A percentile compares a stretch with the other conserved stretches of the same genome.
phyloP scores from a whole-genome alignment of 1,140 invertebrate species.

The Leptoteleia sp. region DNA sequence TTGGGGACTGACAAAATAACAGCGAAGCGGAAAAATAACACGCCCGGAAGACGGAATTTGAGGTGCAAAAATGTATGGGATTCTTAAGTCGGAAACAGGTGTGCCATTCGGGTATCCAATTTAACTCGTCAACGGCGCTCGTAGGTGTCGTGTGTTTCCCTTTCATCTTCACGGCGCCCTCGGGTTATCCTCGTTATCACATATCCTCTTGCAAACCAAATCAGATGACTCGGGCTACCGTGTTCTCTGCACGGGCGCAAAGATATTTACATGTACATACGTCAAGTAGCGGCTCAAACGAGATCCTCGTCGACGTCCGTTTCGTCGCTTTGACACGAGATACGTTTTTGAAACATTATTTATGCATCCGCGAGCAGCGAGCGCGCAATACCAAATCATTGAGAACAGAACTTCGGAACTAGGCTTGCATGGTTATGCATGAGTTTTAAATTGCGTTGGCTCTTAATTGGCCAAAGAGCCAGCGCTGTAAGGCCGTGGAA shows the following conservation, averaged over 20 bases:
- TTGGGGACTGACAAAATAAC: conserved; percentile 58
- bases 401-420: conserved; percentile 37
- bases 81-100: conserved; percentile 29
- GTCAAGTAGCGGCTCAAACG: conserved; percentile 48
- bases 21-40: conserved; percentile 35
- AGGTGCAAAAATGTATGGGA: conserved; percentile 42
- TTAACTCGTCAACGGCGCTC: conserved; percentile 40
- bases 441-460: conserved; percentile 50
- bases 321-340: conserved; percentile 53
- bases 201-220: conserved; percentile 54
- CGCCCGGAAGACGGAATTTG: conserved; percentile 21
- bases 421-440: conserved; percentile 51
- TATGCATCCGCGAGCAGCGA: conserved; percentile 53
- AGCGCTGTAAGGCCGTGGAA: conserved; percentile 1
- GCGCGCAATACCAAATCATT: conserved; percentile 45
- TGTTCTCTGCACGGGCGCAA: conserved; percentile 9
- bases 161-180: conserved; percentile 51
- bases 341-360: conserved; percentile 59
- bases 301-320: conserved; percentile 45
- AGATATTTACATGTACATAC: conserved; percentile 60
- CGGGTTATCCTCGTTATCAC: conserved; percentile 58
- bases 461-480: conserved; percentile 42
- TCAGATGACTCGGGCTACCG: conserved; percentile 47
- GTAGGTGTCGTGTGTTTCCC: conserved; percentile 50
- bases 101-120: conserved; percentile 50